Evolutionary conservation across 2,888 invertebrate genomes (phyloP).

Genomic region (Polydrusus cervinus): DNA sequence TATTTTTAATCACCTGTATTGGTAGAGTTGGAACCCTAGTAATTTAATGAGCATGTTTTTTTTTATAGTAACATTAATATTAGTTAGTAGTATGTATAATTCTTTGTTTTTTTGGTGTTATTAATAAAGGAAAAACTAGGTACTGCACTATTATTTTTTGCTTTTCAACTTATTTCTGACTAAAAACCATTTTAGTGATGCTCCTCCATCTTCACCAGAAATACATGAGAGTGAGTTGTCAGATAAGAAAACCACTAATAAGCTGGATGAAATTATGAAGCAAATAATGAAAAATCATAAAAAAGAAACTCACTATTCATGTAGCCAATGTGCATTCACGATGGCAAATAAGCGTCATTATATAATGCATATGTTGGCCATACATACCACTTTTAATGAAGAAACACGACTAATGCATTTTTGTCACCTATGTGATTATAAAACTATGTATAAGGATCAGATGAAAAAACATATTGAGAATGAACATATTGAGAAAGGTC

Average conservation of each 20-base stretch:
- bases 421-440: conserved; percentile 35
- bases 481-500: conserved; percentile 39
- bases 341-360: conserved; percentile 44
- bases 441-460: conserved; percentile 35
- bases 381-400: conserved; percentile 42
- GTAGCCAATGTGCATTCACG: conserved; percentile 40
- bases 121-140: not conserved
- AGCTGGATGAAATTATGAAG: conserved; percentile 45
- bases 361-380: conserved; percentile 38
- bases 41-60: not conserved
- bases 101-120: not conserved
- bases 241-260: conserved; percentile 27
- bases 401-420: conserved; percentile 39
- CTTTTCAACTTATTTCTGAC: too few relatives aligned
- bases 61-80: not conserved
- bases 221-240: not conserved
- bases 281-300: conserved; percentile 41
- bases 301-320: conserved; percentile 41
- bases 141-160: too few relatives aligned
- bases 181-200: conserved; percentile 2
- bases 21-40: not conserved
- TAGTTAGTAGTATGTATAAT: not conserved
- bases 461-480: conserved; percentile 43
- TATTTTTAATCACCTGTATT: not conserved
- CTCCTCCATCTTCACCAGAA: conserved; percentile 16